Evolutionary conservation across 1,140 invertebrate species (phyloP).

Genomic region (Danaus plexippus): DNA sequence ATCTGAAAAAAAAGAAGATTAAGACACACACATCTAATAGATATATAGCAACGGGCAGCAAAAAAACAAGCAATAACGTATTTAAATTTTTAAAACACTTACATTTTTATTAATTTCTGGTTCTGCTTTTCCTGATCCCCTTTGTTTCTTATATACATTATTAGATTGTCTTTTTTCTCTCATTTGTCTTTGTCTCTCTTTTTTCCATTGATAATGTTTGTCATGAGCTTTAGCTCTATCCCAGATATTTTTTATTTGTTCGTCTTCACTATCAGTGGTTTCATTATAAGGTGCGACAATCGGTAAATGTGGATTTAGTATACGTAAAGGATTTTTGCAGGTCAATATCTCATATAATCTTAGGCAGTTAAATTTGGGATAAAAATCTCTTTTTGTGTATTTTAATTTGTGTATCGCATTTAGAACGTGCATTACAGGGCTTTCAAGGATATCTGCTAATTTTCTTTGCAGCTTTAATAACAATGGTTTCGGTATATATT

Average conservation of each 20-base stretch:
- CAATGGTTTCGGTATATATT: slow-evolving; percentile 76
- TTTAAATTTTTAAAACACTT: slow-evolving; percentile 24
- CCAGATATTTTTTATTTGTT: slow-evolving; percentile 61
- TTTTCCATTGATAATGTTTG: slow-evolving; percentile 66
- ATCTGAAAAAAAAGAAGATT: slow-evolving; percentile 43
- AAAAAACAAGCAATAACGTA: background rate
- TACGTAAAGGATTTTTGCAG: slow-evolving; percentile 65
- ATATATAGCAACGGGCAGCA: too few species aligned
- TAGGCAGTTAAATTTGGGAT: slow-evolving; percentile 76
- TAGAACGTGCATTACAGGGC: slow-evolving; percentile 79
- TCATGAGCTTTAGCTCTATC: slow-evolving; percentile 57
- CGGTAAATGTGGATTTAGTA: slow-evolving; percentile 66
- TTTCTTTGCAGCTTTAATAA: slow-evolving; percentile 76
- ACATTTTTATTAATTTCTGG: slow-evolving; percentile 49
- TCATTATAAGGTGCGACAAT: slow-evolving; percentile 25
- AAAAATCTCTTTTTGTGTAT: slow-evolving; percentile 74
- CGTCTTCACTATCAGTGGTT: slow-evolving; percentile 57
- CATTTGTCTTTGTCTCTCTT: slow-evolving; percentile 51
- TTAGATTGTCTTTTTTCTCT: slow-evolving; percentile 60
- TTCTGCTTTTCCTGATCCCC: slow-evolving; percentile 29
- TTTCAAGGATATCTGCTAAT: slow-evolving; percentile 77
- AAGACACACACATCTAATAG: too few species aligned
- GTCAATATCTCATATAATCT: slow-evolving; percentile 76
- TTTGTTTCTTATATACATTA: slow-evolving; percentile 44
- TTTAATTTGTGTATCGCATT: slow-evolving; percentile 77